Percentiles rank a stretch among this genome's conserved stretches.
phyloP scores from a whole-genome alignment of 2,113 vertebrate species.

The Puma concolor region DNA sequence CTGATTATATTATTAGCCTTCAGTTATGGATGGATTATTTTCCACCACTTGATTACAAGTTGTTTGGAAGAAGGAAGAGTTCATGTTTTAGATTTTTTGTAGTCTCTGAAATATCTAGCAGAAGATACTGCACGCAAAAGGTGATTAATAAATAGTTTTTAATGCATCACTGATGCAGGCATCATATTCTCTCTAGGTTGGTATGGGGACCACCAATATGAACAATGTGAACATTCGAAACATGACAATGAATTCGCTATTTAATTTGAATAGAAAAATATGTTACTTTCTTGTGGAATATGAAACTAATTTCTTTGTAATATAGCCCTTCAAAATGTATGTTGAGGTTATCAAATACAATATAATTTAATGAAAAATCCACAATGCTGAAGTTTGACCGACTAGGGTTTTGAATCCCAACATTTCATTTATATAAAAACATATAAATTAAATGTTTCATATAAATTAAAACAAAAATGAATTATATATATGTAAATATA shows the following conservation, averaged over 20 bases:
- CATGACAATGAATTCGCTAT: background rate
- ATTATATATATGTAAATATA: too few relatives aligned
- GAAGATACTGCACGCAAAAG: background rate
- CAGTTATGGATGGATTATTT: background rate
- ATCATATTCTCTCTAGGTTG: background rate
- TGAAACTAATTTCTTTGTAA: constrained; percentile 32
- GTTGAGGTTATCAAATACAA: background rate
- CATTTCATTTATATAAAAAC: too few relatives aligned
- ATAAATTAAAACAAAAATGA: too few relatives aligned
- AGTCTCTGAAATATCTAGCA: background rate
- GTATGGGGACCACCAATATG: background rate
- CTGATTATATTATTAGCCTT: constrained; percentile 12
- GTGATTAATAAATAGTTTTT: background rate
- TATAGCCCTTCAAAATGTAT: background rate
- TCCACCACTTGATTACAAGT: background rate
- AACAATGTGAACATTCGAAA: background rate
- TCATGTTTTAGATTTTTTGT: background rate
- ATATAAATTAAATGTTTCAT: too few relatives aligned
- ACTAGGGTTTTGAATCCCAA: background rate
- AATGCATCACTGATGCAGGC: background rate
- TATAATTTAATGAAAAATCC: background rate
- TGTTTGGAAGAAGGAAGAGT: background rate
- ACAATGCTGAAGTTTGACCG: background rate
- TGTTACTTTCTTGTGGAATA: background rate
- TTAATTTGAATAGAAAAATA: background rate